Base-by-base conservation (phyloP, 2,888 invertebrate genomes). In the Phaonia tiefii region DNA sequence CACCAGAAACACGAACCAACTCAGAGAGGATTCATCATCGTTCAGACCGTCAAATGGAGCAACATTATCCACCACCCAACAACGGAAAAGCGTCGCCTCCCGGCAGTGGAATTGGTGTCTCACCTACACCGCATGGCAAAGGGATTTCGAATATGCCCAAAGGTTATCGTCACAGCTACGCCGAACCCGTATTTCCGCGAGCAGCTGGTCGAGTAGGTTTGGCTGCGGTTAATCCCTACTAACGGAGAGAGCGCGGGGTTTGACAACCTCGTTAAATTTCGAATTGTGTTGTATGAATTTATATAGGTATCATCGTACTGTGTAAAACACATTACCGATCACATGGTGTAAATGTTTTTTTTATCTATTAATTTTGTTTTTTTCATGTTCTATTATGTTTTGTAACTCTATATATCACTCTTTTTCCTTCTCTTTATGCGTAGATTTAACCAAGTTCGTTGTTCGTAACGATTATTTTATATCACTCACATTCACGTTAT, bases 161-260 rank as follows among this genome's bases (percentile, higher is more conserved):
- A 84, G 91, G 91, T 49, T 91, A 91, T 84, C 88, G 91, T 5
- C 91, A 91, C 78, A 91, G 91, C 83, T 91, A 91, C 81, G 91
- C 91, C 39, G 91, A 91, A 81, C 89, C 90, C 26, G 90, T 89
- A 8, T 89, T 89, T 58, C 87, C 89, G 8, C 85, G 89, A 54
- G 85, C 89, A 70, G 89, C 90, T 20, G 91, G 91, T 22, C 87
- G 91, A 1, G 91, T 91, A 5, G 91, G 91, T 17, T 85, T 91
- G 25, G 91, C 91, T 7, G 91, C 91, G 54, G 91, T 91, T 22
- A 90, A 91, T 87, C 91, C 91, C 42, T 91, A 89, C 77, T 90
- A 85, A 85, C 15, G 7, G 17, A 8, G 42, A 17, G 7, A 13
- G 20, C 26, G 8, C 3, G 37, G 49, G 20, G 39, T 58, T 31